Base-by-base conservation (phyloP, 2,113 vertebrate species). In the Psittacara wagleri region DNA sequence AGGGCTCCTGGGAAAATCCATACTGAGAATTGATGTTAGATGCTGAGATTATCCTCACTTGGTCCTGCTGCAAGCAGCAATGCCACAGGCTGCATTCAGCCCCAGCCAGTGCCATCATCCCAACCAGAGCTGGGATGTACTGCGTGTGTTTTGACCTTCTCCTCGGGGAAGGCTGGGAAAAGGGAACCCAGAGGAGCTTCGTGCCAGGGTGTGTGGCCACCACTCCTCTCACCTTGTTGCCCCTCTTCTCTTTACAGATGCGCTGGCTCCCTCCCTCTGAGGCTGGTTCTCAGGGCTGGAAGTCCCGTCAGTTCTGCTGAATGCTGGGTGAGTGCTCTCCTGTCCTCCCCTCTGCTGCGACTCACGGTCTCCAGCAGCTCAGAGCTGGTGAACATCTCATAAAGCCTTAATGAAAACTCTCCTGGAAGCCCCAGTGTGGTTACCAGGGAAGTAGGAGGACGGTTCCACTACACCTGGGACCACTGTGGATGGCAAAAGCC, bases 271-370 rank as follows among this genome's bases (percentile, higher is more conserved):
- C 96, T 78, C 96, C 96, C 44, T 96, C 96, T 86, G 96, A 97
- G 95, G 96, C 96, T 94, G 95, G 95, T 94, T 97, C 96, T 96
- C 96, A 95, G 96, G 96, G 96, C 95, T 97, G 96, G 96, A 96
- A 96, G 92, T 96, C 94, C 86, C 96, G 96, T 95, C 96, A 97
- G 96, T 97, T 97, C 95, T 97, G 96, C 96, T 97, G 96, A 97
- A 94, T 94, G 89, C 94, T 48, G 25, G 94, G 96, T 96, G 86
- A 94, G 96, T 94, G 92, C 67, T 1, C 35, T 62, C 61, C 90
- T 12, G 1, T 39, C 70, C 55, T 66, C 6, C 51, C 44, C 24
- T 24, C 13, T 2, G 4, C 29, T 3, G 2, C 0, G 0, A 6
- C 33, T 17, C 0, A 0, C 12, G 6, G 41, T 62, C 33, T 35